A percentile compares a stretch with the other conserved stretches of the same genome.
These are phyloP conservation scores for Enteromius trimaculatus DNA, from an alignment of 2,797 vertebrate genomes.

Conservation along the genomic window DNA sequence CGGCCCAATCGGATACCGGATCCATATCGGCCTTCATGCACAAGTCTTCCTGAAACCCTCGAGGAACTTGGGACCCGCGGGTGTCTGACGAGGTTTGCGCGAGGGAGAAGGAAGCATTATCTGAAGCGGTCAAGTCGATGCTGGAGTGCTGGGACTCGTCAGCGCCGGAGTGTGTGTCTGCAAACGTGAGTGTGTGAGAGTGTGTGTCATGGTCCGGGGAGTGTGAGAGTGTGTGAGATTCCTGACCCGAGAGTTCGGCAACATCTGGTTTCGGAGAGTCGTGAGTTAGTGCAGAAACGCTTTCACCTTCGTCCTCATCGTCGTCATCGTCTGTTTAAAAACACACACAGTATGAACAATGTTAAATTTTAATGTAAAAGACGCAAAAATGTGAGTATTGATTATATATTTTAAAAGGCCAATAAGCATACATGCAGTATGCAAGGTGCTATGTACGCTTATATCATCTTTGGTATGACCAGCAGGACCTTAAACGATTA, in stretches of 20 bases:
- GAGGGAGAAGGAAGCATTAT: conserved; percentile 23
- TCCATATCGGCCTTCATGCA: conserved; percentile 53
- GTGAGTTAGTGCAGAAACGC: conserved; percentile 33
- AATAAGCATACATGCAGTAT: no score
- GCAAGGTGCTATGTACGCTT: no score
- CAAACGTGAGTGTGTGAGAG: conserved; percentile 37
- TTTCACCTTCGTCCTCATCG: conserved; percentile 36
- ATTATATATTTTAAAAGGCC: no score
- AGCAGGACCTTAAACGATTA: no score
- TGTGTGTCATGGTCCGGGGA: conserved; percentile 50
- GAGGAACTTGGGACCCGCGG: not conserved
- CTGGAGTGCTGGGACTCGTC: conserved; percentile 62
- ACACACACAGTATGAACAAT: not conserved
- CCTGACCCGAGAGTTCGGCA: conserved; percentile 41
- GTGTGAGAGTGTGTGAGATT: conserved; percentile 33
- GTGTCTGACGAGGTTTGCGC: not conserved
- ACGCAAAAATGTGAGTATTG: no score
- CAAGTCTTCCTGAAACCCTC: conserved; percentile 39
- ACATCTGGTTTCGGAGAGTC: conserved; percentile 53
- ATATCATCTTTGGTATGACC: no score
- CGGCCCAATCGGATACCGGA: conserved; percentile 51
- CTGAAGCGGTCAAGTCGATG: not conserved
- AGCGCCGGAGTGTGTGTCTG: conserved; percentile 55
- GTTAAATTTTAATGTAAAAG: no score
- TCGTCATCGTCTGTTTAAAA: conserved; percentile 45